Evolutionary conservation across 1,140 invertebrate genomes (phyloP).

Genomic region (Drosophila biarmipes): DNA sequence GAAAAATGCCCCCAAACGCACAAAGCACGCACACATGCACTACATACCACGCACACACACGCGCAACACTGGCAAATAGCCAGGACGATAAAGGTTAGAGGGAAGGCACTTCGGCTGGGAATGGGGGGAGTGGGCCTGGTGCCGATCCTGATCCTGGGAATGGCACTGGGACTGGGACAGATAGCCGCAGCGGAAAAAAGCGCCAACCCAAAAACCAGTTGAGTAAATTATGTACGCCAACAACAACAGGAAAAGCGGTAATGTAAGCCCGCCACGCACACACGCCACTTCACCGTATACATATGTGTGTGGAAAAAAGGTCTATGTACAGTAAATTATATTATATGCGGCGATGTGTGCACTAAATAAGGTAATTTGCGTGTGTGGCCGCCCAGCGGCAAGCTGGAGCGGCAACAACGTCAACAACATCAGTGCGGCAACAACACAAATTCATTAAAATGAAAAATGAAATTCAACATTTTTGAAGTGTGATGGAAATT

Average conservation of each 20-base stretch:
- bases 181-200: conserved; percentile 70
- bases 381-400: conserved; percentile 64
- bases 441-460: conserved; percentile 81
- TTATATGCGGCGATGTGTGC: conserved; percentile 78
- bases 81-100: conserved; percentile 47
- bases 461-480: conserved; percentile 81
- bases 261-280: conserved; percentile 28
- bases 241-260: conserved; percentile 30
- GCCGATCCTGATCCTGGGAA: conserved; percentile 5
- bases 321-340: conserved; percentile 82
- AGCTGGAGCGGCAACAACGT: conserved; percentile 41
- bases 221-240: conserved; percentile 78
- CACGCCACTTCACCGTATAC: conserved; percentile 9
- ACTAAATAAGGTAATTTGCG: conserved; percentile 83
- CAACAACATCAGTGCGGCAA: conserved; percentile 48
- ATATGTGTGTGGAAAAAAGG: conserved; percentile 50
- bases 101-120: conserved; percentile 18
- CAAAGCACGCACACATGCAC: conserved; percentile 21
- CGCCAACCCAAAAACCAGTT: conserved; percentile 74
- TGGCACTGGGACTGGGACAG: conserved; percentile 37
- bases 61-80: conserved; percentile 10
- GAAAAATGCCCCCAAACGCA: conserved; percentile 32
- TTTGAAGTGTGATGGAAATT: conserved; percentile 59
- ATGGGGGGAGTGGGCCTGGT: conserved; percentile 42
- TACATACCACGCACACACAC: conserved; percentile 11